Evolutionary conservation across 2,888 invertebrate species (phyloP).

Genomic region (Amblyjoppa proteus): DNA sequence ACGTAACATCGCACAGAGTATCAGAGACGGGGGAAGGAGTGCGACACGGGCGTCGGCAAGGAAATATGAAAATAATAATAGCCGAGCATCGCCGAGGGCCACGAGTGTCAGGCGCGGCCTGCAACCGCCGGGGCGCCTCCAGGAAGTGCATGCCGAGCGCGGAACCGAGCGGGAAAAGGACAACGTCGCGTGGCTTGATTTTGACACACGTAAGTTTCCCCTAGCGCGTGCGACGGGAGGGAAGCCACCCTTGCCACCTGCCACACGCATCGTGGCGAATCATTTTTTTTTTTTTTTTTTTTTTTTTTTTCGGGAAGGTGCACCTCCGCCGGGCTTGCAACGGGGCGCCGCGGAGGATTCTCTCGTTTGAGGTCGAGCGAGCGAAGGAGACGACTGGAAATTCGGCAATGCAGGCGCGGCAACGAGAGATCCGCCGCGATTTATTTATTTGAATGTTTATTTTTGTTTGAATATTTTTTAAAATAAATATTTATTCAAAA

Average conservation of each 20-base stretch:
- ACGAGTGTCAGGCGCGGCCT: constrained; percentile 78
- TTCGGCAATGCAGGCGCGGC: constrained; percentile 66
- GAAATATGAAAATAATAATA: constrained; percentile 84
- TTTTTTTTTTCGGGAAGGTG: constrained; percentile 24
- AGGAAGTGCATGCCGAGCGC: constrained; percentile 71
- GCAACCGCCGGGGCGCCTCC: constrained; percentile 65
- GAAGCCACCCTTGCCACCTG: constrained; percentile 29
- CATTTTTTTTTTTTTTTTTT: constrained; percentile 55
- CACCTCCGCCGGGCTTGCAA: neutral
- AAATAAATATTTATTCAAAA: no score
- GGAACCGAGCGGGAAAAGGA: constrained; percentile 63
- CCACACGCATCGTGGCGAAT: constrained; percentile 72
- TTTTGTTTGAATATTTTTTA: no score
- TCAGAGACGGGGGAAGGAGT: constrained; percentile 54
- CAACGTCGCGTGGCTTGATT: constrained; percentile 70
- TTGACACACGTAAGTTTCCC: constrained; percentile 82
- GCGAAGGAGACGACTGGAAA: constrained; percentile 23
- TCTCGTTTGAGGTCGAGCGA: constrained; percentile 30
- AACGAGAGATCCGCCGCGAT: constrained; percentile 40
- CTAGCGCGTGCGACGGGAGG: constrained; percentile 62
- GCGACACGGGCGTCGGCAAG: constrained; percentile 76
- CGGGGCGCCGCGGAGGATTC: constrained; percentile 29
- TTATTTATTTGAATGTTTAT: no score
- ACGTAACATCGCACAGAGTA: constrained; percentile 67
- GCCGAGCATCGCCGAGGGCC: constrained; percentile 81